phyloP scores from a whole-genome alignment of 2,888 invertebrate species.

The Euplagia quadripunctaria region DNA sequence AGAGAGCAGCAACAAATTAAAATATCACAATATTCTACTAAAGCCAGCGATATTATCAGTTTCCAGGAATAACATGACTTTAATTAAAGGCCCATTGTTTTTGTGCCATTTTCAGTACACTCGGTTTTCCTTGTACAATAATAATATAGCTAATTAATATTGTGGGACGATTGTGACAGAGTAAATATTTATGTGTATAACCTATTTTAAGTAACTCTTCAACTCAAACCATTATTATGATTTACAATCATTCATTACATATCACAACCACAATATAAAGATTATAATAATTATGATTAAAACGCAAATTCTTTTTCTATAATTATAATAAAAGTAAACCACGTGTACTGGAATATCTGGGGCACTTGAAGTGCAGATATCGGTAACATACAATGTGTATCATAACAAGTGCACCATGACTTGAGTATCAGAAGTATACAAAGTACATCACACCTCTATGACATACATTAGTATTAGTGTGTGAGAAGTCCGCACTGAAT shows the following conservation, averaged over 20 bases:
- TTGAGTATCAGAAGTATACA: not conserved
- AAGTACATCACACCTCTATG: too few species aligned
- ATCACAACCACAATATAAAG: too few species aligned
- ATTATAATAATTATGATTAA: too few species aligned
- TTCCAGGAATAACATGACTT: constrained; percentile 16
- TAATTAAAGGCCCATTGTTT: constrained; percentile 28
- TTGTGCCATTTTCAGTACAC: constrained; percentile 19
- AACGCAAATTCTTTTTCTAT: not conserved
- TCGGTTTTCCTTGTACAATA: constrained; percentile 35
- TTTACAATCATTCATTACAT: too few species aligned
- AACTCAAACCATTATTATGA: too few species aligned
- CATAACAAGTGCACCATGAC: not conserved
- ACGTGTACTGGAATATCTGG: not conserved
- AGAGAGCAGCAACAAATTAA: not conserved
- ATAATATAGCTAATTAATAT: constrained; percentile 4
- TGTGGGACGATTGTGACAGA: not conserved
- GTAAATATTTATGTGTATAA: not conserved
- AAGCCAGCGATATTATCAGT: constrained; percentile 5
- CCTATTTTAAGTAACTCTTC: not conserved
- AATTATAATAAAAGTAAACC: not conserved
- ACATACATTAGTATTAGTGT: too few species aligned
- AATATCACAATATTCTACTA: constrained; percentile 1
- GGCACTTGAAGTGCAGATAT: not conserved
- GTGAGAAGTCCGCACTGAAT: too few species aligned
- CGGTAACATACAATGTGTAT: not conserved